These are phyloP conservation scores for Encarsia formosa DNA, from an alignment of 2,888 invertebrate species.

Conservation along the genomic window DNA sequence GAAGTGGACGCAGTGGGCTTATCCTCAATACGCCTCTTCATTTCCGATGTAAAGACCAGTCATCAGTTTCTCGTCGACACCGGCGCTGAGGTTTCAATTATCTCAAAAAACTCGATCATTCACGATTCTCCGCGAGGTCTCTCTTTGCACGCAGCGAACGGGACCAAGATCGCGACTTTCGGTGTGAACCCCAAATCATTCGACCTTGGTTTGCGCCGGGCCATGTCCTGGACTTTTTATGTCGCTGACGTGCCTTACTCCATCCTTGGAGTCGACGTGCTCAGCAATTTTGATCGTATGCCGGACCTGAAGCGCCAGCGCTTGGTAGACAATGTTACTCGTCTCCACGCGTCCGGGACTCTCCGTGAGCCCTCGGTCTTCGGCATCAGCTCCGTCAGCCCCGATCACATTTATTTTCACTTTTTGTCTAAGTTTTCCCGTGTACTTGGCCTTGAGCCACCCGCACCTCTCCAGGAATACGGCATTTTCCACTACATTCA, in stretches of 20 bases:
- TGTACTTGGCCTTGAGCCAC: conserved; percentile 20
- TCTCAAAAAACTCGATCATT: neutral
- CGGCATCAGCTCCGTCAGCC: neutral
- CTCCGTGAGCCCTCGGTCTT: conserved; percentile 6
- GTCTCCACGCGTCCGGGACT: too few relatives aligned
- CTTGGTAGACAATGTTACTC: too few relatives aligned
- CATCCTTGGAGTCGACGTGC: conserved; percentile 27
- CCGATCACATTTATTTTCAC: neutral
- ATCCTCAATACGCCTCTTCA: too few relatives aligned
- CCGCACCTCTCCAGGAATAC: neutral
- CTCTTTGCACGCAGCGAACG: neutral
- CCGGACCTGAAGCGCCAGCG: too few relatives aligned
- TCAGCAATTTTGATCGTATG: conserved; percentile 6
- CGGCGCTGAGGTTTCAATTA: neutral
- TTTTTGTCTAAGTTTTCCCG: conserved; percentile 10
- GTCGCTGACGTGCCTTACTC: conserved; percentile 22
- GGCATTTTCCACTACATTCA: conserved; percentile 35
- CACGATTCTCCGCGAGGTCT: neutral
- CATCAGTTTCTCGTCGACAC: too few relatives aligned
- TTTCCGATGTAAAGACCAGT: too few relatives aligned
- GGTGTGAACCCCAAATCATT: conserved; percentile 1
- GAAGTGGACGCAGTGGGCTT: too few relatives aligned
- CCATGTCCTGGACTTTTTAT: conserved; percentile 24
- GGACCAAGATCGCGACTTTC: too few relatives aligned
- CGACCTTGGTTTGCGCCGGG: conserved; percentile 24